phyloP scores from a whole-genome alignment of 1,140 invertebrate species.

The Temnothorax nylanderi region DNA sequence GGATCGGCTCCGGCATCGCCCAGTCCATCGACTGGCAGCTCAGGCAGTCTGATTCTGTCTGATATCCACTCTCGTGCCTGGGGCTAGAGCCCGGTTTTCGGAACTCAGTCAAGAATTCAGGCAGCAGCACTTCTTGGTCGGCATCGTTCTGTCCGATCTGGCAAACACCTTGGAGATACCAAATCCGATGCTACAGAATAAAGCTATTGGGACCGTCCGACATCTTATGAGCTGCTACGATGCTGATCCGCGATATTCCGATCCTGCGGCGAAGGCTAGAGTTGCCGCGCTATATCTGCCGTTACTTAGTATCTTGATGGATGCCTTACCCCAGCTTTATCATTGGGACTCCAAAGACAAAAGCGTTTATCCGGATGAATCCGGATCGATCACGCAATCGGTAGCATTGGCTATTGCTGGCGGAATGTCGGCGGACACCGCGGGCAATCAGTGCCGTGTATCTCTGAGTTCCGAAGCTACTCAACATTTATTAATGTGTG shows the following conservation, averaged over 20 bases:
- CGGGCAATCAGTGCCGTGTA: conserved; percentile 83
- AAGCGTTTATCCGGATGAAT: conserved; percentile 86
- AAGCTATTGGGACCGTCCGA: conserved; percentile 92
- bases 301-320: conserved; percentile 94
- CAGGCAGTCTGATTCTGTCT: conserved; percentile 83
- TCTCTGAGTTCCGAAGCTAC: conserved; percentile 92
- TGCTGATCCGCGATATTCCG: conserved; percentile 93
- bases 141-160: conserved; percentile 94
- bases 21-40: conserved; percentile 84
- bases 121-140: conserved; percentile 96
- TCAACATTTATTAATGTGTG: conserved; percentile 94
- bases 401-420: conserved; percentile 91
- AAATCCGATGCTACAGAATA: conserved; percentile 92
- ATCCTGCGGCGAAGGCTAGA: conserved; percentile 91
- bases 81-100: conserved; percentile 88
- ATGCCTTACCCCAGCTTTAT: conserved; percentile 93
- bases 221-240: conserved; percentile 95
- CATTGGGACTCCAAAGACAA: conserved; percentile 87
- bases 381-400: conserved; percentile 88
- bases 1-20: conserved; percentile 89
- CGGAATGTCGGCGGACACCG: conserved; percentile 82
- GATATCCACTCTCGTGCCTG: conserved; percentile 84
- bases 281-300: conserved; percentile 97
- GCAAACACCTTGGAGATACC: conserved; percentile 93
- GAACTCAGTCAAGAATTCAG: conserved; percentile 94